These are phyloP conservation scores for Coranthus polyacanthus DNA, from an alignment of 2,797 vertebrate genomes.

Conservation along the genomic window DNA sequence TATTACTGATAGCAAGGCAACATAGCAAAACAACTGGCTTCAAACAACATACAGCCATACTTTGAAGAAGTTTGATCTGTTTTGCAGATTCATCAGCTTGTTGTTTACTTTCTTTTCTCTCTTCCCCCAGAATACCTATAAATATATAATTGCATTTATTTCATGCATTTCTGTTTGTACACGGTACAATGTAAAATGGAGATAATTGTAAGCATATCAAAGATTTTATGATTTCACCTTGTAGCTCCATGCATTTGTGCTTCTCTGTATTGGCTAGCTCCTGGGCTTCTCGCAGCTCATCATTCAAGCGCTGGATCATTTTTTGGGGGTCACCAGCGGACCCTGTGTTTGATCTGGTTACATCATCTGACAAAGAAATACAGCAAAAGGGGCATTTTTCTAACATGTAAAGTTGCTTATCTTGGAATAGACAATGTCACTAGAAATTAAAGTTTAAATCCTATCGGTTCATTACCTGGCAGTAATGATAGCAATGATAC, in stretches of 20 bases:
- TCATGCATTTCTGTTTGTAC: not conserved
- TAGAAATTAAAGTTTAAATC: not conserved
- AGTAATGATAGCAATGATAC: no score
- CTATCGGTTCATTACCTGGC: not conserved
- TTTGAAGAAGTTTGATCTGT: constrained; percentile 93
- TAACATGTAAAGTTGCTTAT: not conserved
- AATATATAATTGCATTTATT: constrained; percentile 20
- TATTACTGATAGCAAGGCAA: not conserved
- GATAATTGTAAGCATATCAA: not conserved
- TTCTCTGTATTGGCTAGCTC: constrained; percentile 91
- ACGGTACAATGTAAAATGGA: not conserved
- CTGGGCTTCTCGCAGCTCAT: constrained; percentile 92
- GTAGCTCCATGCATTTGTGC: constrained; percentile 93
- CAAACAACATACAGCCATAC: constrained; percentile 74
- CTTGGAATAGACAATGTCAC: no score
- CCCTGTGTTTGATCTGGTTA: constrained; percentile 89
- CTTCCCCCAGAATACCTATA: constrained; percentile 91
- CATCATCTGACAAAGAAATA: constrained; percentile 86
- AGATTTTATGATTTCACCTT: constrained; percentile 85
- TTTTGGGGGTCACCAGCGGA: constrained; percentile 90
- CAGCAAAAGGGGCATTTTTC: not conserved
- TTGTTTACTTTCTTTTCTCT: constrained; percentile 89
- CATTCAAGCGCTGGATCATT: constrained; percentile 92
- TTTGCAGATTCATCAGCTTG: constrained; percentile 93
- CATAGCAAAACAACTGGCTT: not conserved